Evolutionary conservation across 2,113 vertebrate genomes (phyloP).

Genomic region (Pluvialis apricaria): DNA sequence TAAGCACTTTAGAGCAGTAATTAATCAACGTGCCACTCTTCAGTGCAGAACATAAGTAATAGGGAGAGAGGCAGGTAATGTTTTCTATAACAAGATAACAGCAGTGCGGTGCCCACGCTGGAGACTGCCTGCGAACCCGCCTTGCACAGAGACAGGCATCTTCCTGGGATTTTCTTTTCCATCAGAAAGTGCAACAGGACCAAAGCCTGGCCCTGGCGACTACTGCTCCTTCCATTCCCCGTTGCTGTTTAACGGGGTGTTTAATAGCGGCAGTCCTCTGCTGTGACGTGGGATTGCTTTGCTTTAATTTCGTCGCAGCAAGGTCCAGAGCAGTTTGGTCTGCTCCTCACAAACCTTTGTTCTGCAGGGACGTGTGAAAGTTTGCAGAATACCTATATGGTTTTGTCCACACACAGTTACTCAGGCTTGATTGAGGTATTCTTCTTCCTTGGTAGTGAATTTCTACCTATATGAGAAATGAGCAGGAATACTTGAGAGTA

Average conservation of each 20-base stretch:
- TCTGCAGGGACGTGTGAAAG: not conserved
- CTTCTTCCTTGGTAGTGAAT: not conserved
- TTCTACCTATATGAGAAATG: not conserved
- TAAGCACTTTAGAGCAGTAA: slow-evolving; percentile 60
- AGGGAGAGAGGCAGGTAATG: not conserved
- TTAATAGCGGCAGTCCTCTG: not conserved
- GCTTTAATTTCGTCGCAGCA: not conserved
- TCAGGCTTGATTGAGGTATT: not conserved
- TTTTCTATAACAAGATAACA: not conserved
- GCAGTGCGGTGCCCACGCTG: not conserved
- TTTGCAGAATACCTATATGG: accelerated
- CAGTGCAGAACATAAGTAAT: not conserved
- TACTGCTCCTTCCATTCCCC: not conserved
- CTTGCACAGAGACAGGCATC: not conserved
- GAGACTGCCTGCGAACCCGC: not conserved
- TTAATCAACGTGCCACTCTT: slow-evolving; percentile 46
- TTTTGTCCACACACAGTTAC: not conserved
- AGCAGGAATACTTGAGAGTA: not conserved
- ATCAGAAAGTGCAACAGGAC: accelerated
- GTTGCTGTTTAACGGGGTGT: accelerated
- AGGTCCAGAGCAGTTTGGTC: not conserved
- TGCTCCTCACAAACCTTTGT: not conserved
- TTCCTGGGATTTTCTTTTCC: not conserved
- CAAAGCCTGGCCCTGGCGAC: not conserved
- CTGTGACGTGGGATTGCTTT: accelerated